Percentiles rank a stretch among this genome's conserved stretches.
phyloP scores from a whole-genome alignment of 1,140 invertebrate species.

The Pogonus chalceus region DNA sequence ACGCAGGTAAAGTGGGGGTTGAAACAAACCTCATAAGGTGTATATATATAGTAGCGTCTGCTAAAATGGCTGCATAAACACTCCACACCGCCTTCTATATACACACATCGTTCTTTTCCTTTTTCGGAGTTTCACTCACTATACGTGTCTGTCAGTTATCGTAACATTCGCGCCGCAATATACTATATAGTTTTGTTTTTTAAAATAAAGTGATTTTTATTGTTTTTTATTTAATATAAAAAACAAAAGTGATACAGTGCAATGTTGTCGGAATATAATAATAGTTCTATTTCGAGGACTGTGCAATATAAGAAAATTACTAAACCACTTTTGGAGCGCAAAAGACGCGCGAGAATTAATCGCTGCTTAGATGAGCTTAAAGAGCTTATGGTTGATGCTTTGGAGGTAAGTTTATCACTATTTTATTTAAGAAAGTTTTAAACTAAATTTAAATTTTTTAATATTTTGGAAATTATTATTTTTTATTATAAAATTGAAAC shows the following conservation, averaged over 20 bases:
- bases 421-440: too few species aligned
- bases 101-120: too few species aligned
- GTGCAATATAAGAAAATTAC: slow-evolving; percentile 88
- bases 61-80: neutral
- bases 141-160: too few species aligned
- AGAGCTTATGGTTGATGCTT: slow-evolving; percentile 78
- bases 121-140: too few species aligned
- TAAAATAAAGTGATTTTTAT: too few species aligned
- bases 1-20: slow-evolving; percentile 3
- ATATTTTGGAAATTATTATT: neutral
- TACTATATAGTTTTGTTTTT: too few species aligned
- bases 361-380: slow-evolving; percentile 87
- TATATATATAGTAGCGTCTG: neutral
- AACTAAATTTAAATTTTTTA: too few species aligned
- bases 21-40: neutral
- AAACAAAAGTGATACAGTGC: too few species aligned
- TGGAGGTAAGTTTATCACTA: slow-evolving; percentile 26
- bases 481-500: too few species aligned
- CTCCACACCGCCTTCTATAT: too few species aligned
- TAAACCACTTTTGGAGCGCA: slow-evolving; percentile 93
- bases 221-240: too few species aligned
- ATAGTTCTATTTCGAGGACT: slow-evolving; percentile 68
- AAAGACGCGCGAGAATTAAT: slow-evolving; percentile 88
- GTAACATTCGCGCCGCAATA: too few species aligned
- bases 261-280: slow-evolving; percentile 20